These are phyloP conservation scores for Chloropsis cyanopogon DNA, from an alignment of 2,113 vertebrate genomes.

Conservation along the genomic window DNA sequence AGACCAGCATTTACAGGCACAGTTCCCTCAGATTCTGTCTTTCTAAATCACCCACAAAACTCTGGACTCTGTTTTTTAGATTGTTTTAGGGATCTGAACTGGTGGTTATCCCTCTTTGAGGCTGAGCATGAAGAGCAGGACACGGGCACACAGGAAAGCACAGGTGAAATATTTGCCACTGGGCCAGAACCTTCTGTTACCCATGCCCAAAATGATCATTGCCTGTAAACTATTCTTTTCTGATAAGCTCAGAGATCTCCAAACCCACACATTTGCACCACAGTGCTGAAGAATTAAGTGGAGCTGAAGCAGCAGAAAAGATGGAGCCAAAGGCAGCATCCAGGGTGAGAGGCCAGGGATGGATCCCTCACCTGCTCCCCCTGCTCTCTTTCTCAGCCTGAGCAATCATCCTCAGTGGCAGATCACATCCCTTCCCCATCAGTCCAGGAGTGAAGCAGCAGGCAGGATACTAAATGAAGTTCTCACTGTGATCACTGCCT, in stretches of 20 bases:
- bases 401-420: background rate
- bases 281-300: background rate
- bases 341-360: background rate
- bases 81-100: constrained; percentile 58
- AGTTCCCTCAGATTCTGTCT: background rate
- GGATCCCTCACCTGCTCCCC: background rate
- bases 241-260: background rate
- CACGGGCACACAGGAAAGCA: constrained; percentile 46
- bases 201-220: background rate
- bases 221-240: background rate
- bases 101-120: constrained; percentile 73
- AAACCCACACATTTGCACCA: background rate
- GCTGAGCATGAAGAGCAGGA: constrained; percentile 72
- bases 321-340: background rate
- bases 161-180: background rate
- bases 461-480: constrained; percentile 50
- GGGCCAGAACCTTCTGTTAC: background rate
- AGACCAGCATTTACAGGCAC: background rate
- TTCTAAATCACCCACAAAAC: background rate
- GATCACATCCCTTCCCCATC: background rate
- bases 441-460: background rate
- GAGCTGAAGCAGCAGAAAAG: background rate
- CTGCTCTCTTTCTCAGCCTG: background rate
- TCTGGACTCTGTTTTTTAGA: background rate
- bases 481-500: constrained; percentile 65